Conservation (phyloP, 1,140 invertebrate species). For the Drosophila kohkoa region DNA sequence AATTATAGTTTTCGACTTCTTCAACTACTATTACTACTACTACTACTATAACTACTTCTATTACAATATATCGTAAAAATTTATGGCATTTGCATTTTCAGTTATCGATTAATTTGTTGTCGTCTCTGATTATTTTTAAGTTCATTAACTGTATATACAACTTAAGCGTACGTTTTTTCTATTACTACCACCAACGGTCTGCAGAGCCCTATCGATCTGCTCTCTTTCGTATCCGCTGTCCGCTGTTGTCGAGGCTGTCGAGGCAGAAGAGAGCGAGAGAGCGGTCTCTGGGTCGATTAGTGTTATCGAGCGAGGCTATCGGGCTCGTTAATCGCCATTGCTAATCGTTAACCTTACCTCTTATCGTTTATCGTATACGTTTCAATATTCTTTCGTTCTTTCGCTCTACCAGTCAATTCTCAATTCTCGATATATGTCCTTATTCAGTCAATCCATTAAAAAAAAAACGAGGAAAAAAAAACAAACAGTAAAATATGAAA, state of each 20-base stretch:
- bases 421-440: conserved; percentile 11
- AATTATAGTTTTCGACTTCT: conserved; percentile 18
- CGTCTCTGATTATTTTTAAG: neutral
- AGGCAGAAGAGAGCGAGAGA: conserved; percentile 46
- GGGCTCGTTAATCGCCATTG: conserved; percentile 3
- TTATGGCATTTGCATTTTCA: conserved; percentile 7
- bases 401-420: conserved; percentile 22
- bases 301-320: neutral
- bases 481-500: conserved; percentile 14
- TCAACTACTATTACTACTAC: conserved; percentile 3
- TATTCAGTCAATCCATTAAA: conserved; percentile 20
- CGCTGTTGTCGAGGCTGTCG: conserved; percentile 7
- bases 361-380: conserved; percentile 16
- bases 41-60: conserved; percentile 5
- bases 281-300: conserved; percentile 35
- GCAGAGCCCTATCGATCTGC: conserved; percentile 18
- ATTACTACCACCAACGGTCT: neutral
- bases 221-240: conserved; percentile 33
- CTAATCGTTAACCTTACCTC: neutral
- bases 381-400: conserved; percentile 8
- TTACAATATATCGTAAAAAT: conserved; percentile 1
- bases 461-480: neutral
- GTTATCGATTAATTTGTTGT: neutral
- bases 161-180: conserved; percentile 2
- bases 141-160: conserved; percentile 33